Evolutionary conservation across 2,797 vertebrate species (phyloP), one percentile per base, ranked within the genome.

Genomic region (Argya squamiceps): DNA sequence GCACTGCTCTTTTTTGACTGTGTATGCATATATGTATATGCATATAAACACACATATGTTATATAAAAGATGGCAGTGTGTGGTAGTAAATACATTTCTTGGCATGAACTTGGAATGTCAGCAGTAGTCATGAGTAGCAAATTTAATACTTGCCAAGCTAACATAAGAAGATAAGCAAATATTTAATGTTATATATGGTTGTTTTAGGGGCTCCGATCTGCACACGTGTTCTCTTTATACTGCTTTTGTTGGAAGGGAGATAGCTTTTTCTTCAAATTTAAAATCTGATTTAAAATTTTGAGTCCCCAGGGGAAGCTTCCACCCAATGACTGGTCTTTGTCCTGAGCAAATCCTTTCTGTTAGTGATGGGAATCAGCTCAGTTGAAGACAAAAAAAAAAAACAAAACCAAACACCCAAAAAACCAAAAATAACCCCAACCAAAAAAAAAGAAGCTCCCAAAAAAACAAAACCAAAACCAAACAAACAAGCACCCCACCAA

Each of bases 1-100:
- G 86, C 78, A 89, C 41, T 74, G 81, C 36, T 92, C 59, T 92
- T 97, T 97, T 97, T 84, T 88, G 85, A 94, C 80, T 88, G 64
- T 89, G 43, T 58, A 12, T 69, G 27, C 27, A 41, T 82, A 43
- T 62, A 53, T 62, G 62, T 86, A 13, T 77, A 34, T 34, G 34
- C 49, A 75, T 63, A 93, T 92, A 96, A 92, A 96, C 85, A 95
- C 81, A 32, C 52, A 75, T 7, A 70, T 69, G 88, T 82, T 79
- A 76, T 77, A 95, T 91, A 84, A 90, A 95, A 96, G 63, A 91
- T 95, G 88, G 52, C 67, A 93, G 79, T 82, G 77, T 96, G 91
- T 93, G 83, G 87, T 87, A 90, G 76, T 88, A 95, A 95, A 96
- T 90, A 95, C 80, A 70, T 86, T 93, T 94, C 74, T 96, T 97